Percentiles rank a stretch among this genome's conserved stretches.
Conservation (phyloP, 2,888 invertebrate genomes). For the Amiota mariae region DNA sequence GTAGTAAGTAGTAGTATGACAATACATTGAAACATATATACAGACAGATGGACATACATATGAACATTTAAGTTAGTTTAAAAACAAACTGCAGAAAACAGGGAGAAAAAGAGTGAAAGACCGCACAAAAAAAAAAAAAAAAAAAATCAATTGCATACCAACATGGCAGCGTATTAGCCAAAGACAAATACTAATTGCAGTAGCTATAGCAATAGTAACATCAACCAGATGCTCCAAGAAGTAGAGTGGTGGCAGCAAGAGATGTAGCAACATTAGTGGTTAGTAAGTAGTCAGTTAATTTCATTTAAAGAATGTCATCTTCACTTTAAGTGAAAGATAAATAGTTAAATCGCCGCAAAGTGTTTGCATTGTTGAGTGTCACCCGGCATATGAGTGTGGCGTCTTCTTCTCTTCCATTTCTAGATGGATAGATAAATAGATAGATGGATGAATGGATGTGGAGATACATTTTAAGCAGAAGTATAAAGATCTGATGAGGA, state of each 20-base stretch:
- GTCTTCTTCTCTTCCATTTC: conserved; percentile 32
- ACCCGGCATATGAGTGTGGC: conserved; percentile 57
- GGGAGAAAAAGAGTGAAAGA: conserved; percentile 20
- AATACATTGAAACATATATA: too few relatives aligned
- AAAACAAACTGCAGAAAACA: conserved; percentile 39
- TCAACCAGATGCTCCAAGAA: conserved; percentile 28
- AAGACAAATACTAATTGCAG: conserved; percentile 68
- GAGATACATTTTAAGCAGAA: too few relatives aligned
- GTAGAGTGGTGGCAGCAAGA: conserved; percentile 18
- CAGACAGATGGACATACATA: not conserved
- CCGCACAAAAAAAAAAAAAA: conserved; percentile 21
- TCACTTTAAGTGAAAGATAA: conserved; percentile 73
- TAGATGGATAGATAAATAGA: too few relatives aligned
- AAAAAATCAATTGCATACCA: conserved; percentile 57
- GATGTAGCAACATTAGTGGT: conserved; percentile 30
- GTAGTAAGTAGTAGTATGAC: too few relatives aligned
- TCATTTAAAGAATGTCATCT: conserved; percentile 73
- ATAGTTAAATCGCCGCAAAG: conserved; percentile 51
- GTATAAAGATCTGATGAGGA: too few relatives aligned
- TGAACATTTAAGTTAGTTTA: conserved; percentile 13
- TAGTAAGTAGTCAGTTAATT: conserved; percentile 62
- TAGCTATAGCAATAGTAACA: conserved; percentile 42
- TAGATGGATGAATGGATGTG: too few relatives aligned
- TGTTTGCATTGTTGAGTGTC: conserved; percentile 35
- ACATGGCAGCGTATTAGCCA: conserved; percentile 67